These are phyloP conservation scores for Rhea americana DNA, from an alignment of 2,113 vertebrate species.

Conservation along the genomic window DNA sequence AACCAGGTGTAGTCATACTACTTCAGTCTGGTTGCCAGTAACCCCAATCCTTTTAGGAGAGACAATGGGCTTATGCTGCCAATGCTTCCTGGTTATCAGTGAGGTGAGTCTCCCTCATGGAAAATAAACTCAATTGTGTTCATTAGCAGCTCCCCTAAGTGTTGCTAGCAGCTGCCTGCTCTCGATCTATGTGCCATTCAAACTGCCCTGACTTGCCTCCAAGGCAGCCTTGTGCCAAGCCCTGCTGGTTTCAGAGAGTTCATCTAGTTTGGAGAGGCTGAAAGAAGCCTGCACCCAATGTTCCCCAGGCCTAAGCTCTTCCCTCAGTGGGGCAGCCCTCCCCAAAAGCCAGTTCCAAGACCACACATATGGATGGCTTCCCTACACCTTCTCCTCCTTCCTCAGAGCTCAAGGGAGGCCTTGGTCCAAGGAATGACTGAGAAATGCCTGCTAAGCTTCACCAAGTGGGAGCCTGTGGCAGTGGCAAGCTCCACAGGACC, in stretches of 20 bases:
- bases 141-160: not conserved
- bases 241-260: accelerated
- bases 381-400: not conserved
- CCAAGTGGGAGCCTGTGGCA: accelerated
- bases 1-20: conserved; percentile 21
- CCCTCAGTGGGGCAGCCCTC: not conserved
- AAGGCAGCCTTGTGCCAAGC: accelerated
- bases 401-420: not conserved
- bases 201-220: not conserved
- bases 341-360: not conserved
- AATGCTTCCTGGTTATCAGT: not conserved
- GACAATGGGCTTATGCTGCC: not conserved
- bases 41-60: not conserved
- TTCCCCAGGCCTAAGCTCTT: not conserved
- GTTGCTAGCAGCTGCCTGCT: not conserved
- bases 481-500: not conserved
- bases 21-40: not conserved
- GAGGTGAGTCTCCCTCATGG: not conserved
- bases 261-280: not conserved
- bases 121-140: not conserved
- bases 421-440: not conserved
- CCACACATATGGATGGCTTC: not conserved
- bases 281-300: not conserved
- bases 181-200: accelerated
- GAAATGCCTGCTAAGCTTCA: accelerated